These are phyloP conservation scores for Caenorhabditis sp. DNA, from an alignment of 2,888 invertebrate species.

Conservation along the genomic window DNA sequence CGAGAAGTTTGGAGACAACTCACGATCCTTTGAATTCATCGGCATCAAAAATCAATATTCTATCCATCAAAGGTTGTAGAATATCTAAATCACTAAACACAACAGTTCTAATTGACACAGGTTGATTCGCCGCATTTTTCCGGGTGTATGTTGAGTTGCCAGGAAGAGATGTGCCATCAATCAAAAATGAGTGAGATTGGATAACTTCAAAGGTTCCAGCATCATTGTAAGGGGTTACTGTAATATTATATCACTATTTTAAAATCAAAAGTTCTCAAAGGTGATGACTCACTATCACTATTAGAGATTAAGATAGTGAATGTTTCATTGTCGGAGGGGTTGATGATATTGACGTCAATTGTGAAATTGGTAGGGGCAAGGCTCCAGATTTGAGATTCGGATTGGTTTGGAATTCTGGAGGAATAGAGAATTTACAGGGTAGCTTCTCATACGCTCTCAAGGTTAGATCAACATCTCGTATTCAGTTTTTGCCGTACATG, in stretches of 20 bases:
- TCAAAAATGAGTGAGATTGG: not conserved
- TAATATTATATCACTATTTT: not conserved
- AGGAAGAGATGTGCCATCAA: not conserved
- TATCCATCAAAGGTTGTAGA: not conserved
- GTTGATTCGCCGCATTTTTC: not conserved
- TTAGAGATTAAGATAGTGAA: not conserved
- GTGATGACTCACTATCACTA: not conserved
- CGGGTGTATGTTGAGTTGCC: not conserved
- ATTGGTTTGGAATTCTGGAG: not conserved
- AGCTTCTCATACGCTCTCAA: too few relatives aligned
- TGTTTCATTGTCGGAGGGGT: not conserved
- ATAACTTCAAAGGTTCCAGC: not conserved
- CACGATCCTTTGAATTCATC: not conserved
- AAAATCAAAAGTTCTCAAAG: not conserved
- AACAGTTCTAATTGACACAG: not conserved
- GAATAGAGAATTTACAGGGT: too few relatives aligned
- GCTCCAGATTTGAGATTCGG: not conserved
- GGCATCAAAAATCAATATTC: not conserved
- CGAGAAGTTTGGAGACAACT: not conserved
- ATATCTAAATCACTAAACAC: not conserved
- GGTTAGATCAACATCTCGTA: too few relatives aligned
- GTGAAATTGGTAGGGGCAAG: not conserved
- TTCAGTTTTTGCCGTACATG: too few relatives aligned
- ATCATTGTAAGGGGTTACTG: not conserved
- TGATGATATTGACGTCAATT: not conserved